Evolutionary conservation across 2,113 vertebrate species (phyloP), one percentile per base, ranked within the genome.

Genomic region (Paracanthobrama guichenoti): DNA sequence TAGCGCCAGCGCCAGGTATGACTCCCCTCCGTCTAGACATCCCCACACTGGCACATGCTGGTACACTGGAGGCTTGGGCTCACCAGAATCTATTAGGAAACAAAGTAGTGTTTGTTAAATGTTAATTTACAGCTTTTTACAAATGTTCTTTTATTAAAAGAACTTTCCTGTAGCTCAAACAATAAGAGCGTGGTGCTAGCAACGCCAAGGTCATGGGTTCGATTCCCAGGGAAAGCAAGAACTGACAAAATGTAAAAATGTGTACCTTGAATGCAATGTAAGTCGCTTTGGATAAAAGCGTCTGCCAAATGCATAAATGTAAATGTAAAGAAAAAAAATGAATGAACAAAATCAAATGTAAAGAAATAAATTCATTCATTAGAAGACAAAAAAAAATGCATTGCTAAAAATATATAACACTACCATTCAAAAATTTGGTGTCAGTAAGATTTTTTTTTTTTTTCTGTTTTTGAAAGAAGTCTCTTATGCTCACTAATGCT

Each of bases 1-100:
- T 87, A 99, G 91, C 81, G 98, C 97, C 89, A 99, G 87, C 6
- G 97, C 96, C 89, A 99, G 93, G 93, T 98, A 99, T 10, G 98
- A 99, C 90, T 99, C 98, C 31, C 93, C 91, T 13, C 90, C 93
- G 12, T 96, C 95, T 59, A 93, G 90, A 87, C 93, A 95, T 80
- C 96, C 93, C 87, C 93, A 93, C 1, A 98, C 94, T 2, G 96
- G 95, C 28, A 98, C 95, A 0, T 99, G 98, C 85, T 97, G 97
- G 92, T 98, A 99, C 72, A 96, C 93, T 1, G 97, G 97, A 3
- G 95, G 94, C 91, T 96, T 96, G 90, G 96, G 94, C 87, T 99
- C 98, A 62, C 95, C 95, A 0, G 94, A 46, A 0, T 99, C 97
- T 99, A 87, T 82, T 79, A n/a, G n/a, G 20, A 73, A 50, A 44